Conservation (phyloP, 2,888 invertebrate species). For the Xestobium rufovillosum region DNA sequence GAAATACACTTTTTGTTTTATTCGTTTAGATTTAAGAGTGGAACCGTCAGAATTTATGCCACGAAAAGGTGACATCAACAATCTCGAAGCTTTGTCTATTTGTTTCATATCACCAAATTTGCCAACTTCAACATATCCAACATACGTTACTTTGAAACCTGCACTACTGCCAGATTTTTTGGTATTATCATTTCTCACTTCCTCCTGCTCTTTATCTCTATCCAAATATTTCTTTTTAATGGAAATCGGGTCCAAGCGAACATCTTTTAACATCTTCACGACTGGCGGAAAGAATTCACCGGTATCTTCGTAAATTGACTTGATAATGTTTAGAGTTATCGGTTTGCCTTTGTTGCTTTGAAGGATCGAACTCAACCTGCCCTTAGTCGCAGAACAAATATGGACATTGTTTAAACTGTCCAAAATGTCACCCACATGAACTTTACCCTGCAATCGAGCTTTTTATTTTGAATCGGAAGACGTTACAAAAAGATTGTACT, state of each 20-base stretch:
- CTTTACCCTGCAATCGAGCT: constrained; percentile 45
- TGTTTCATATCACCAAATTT: constrained; percentile 46
- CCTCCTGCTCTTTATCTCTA: no score
- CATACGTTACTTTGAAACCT: constrained; percentile 44
- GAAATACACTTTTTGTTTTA: constrained; percentile 40
- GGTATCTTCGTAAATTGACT: constrained; percentile 44
- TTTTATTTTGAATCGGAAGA: no score
- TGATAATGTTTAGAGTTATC: constrained; percentile 45
- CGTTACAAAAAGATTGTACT: no score
- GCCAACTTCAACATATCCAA: constrained; percentile 46
- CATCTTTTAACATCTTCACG: constrained; percentile 31
- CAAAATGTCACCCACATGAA: constrained; percentile 55
- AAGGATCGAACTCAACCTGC: constrained; percentile 46
- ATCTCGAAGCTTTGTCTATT: constrained; percentile 45
- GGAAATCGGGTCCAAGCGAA: constrained; percentile 31
- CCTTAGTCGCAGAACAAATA: constrained; percentile 43
- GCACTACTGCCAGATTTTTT: no score
- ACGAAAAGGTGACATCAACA: constrained; percentile 27
- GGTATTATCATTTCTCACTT: no score
- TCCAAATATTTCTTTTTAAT: constrained; percentile 17
- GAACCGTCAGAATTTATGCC: constrained; percentile 14
- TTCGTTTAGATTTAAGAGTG: constrained; percentile 16
- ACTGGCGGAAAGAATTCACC: constrained; percentile 46
- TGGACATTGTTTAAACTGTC: constrained; percentile 54
- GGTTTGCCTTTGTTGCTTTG: constrained; percentile 44